Percentiles rank a stretch among this genome's conserved stretches.
These are phyloP conservation scores for Hyaena hyaena DNA, from an alignment of 2,113 vertebrate species.

Conservation along the genomic window DNA sequence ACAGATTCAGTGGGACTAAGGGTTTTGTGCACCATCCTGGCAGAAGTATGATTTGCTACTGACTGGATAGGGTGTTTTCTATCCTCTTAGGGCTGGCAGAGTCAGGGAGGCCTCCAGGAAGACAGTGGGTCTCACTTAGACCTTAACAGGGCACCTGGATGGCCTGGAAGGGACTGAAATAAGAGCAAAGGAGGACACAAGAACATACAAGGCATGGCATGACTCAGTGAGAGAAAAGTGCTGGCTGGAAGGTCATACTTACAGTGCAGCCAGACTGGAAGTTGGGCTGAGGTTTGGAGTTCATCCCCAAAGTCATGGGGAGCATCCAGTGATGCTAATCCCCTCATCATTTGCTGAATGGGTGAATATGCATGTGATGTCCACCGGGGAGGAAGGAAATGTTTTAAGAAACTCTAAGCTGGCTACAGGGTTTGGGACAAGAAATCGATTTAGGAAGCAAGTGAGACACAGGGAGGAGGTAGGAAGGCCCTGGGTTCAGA, in stretches of 20 bases:
- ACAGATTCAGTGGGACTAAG: background rate
- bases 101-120: background rate
- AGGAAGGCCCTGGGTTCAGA: background rate
- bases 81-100: too few relatives aligned
- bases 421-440: background rate
- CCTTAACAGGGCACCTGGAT: background rate
- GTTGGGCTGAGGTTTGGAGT: background rate
- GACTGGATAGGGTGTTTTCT: background rate
- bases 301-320: background rate
- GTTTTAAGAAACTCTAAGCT: background rate
- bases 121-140: background rate
- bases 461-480: background rate
- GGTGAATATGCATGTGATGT: background rate
- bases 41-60: background rate
- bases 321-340: background rate
- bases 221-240: background rate
- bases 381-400: background rate
- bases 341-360: background rate
- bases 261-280: fast-evolving
- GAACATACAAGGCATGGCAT: background rate
- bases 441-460: background rate
- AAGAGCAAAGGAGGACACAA: background rate
- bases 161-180: background rate
- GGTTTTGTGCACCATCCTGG: background rate
- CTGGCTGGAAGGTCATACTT: background rate